Percentiles rank a stretch among this genome's conserved stretches.
These are phyloP conservation scores for Epicauta chinensis DNA, from an alignment of 1,140 invertebrate genomes.

Conservation along the genomic window DNA sequence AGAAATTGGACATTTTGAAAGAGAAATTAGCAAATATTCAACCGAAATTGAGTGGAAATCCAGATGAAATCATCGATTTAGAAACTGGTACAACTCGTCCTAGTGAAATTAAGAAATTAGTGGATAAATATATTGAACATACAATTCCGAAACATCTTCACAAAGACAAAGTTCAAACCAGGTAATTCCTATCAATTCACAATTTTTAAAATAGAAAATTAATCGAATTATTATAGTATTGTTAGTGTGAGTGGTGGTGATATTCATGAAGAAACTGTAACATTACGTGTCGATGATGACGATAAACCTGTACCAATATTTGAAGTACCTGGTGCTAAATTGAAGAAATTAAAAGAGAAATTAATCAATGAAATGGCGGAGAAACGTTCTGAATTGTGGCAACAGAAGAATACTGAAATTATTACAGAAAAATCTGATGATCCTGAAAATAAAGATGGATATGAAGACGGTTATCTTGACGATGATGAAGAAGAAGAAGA, in stretches of 20 bases:
- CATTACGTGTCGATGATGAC: slow-evolving; percentile 38
- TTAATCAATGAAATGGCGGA: slow-evolving; percentile 57
- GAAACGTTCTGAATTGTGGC: slow-evolving; percentile 56
- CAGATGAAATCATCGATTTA: slow-evolving; percentile 56
- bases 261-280: slow-evolving; percentile 44
- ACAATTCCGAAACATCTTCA: slow-evolving; percentile 44
- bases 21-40: slow-evolving; percentile 29
- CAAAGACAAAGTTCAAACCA: slow-evolving; percentile 44
- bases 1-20: background rate
- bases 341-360: slow-evolving; percentile 54
- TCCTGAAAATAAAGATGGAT: slow-evolving; percentile 19
- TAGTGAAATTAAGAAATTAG: slow-evolving; percentile 51
- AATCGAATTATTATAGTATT: slow-evolving; percentile 34
- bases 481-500: slow-evolving; percentile 43
- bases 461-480: slow-evolving; percentile 38
- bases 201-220: slow-evolving; percentile 3
- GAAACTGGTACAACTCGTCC: slow-evolving; percentile 41
- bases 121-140: slow-evolving; percentile 58
- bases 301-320: slow-evolving; percentile 32
- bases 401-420: slow-evolving; percentile 46
- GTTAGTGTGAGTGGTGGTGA: slow-evolving; percentile 40
- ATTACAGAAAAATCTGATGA: slow-evolving; percentile 22
- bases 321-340: slow-evolving; percentile 51
- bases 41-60: slow-evolving; percentile 51
- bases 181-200: slow-evolving; percentile 26